Evolutionary conservation across 2,113 vertebrate genomes (phyloP).

Genomic region (Columba janthina): DNA sequence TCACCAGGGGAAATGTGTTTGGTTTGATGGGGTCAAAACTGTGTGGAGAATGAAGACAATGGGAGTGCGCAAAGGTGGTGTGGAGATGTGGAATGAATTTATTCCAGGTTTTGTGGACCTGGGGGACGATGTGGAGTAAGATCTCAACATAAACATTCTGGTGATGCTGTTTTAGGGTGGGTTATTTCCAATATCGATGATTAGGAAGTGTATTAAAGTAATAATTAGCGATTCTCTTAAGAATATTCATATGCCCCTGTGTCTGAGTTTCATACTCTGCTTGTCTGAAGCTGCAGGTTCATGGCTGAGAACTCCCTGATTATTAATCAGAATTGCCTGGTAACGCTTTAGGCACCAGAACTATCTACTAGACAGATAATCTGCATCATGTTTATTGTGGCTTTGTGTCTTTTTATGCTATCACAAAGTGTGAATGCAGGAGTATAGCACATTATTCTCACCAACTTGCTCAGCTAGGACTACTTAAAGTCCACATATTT

Average conservation of each 20-base stretch:
- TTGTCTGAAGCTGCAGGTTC: neutral
- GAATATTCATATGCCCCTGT: neutral
- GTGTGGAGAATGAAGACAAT: neutral
- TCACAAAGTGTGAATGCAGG: neutral
- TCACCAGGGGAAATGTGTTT: rapidly evolving
- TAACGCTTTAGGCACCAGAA: neutral
- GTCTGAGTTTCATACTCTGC: neutral
- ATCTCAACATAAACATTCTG: neutral
- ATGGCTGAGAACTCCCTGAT: neutral
- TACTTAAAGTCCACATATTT: neutral
- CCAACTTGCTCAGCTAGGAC: neutral
- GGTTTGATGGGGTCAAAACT: neutral
- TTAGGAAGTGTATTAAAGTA: neutral
- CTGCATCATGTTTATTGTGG: neutral
- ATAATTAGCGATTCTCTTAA: neutral
- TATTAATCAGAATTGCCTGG: neutral
- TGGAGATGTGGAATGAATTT: neutral
- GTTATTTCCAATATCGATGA: neutral
- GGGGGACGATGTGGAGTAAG: neutral
- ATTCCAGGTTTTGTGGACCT: neutral
- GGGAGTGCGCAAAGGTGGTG: rapidly evolving
- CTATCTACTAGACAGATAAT: neutral
- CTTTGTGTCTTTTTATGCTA: neutral
- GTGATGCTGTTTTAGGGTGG: neutral
- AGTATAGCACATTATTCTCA: neutral